phyloP scores from a whole-genome alignment of 2,113 vertebrate genomes.

The Stigmatopora nigra region DNA sequence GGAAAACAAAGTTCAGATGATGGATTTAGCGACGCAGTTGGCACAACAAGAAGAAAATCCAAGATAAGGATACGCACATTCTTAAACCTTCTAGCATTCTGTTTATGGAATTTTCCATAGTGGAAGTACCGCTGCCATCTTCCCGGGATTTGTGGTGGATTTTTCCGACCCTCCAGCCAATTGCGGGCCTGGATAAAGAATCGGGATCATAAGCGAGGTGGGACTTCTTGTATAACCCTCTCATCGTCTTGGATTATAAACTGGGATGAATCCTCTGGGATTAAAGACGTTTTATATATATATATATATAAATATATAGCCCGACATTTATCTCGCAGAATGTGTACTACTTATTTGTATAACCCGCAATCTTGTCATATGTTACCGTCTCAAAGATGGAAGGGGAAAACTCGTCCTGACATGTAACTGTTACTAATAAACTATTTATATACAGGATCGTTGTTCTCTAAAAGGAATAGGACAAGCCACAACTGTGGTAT shows the following conservation, averaged over 20 bases:
- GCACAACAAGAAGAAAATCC: background rate
- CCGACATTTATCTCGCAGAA: slow-evolving; percentile 3
- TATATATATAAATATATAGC: background rate
- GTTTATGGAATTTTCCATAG: background rate
- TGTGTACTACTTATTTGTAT: slow-evolving; percentile 55
- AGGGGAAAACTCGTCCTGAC: slow-evolving; percentile 16
- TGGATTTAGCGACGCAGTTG: background rate
- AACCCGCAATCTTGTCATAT: slow-evolving; percentile 35
- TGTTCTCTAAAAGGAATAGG: background rate
- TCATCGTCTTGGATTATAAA: slow-evolving; percentile 36
- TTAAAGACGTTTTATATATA: slow-evolving; percentile 28
- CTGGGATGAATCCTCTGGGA: slow-evolving; percentile 37
- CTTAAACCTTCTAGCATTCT: background rate
- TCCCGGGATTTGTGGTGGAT: slow-evolving; percentile 12
- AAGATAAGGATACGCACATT: background rate
- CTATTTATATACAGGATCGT: slow-evolving; percentile 60
- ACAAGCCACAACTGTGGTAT: background rate
- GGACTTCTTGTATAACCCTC: slow-evolving; percentile 25
- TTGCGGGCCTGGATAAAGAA: slow-evolving; percentile 3
- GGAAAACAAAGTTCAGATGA: slow-evolving; percentile 20
- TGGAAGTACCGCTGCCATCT: background rate
- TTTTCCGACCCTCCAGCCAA: slow-evolving; percentile 9
- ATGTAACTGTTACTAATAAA: slow-evolving; percentile 62
- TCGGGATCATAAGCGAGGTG: slow-evolving; percentile 4
- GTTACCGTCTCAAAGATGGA: slow-evolving; percentile 31